Evolutionary conservation across 2,888 invertebrate species (phyloP), one percentile per base, ranked within the genome.

Genomic region (Koerneria pararmatus): DNA sequence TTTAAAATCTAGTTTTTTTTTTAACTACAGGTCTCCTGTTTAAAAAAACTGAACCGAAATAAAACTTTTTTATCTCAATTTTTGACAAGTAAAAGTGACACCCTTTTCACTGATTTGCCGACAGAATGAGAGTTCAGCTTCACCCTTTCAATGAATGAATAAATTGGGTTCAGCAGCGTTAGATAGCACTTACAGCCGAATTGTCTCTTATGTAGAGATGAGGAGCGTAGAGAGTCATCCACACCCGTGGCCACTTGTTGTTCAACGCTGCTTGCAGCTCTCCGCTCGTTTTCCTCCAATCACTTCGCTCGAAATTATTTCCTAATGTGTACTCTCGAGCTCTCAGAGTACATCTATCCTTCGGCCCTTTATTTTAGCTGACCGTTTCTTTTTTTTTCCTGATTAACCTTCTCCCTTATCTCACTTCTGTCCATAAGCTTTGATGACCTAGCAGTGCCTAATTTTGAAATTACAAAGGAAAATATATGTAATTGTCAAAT

Each of bases 221-320:
- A 6, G 72, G 70, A 22, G 73, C 74, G 46, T 68, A 70, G 15
- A 80, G 67, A 35, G 73, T 69, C 71, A 78, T 72, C 80, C 80
- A 81, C 35, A 75, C 73, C 66, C 80, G 78, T 2, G 77, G 73
- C 80, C 79, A 81, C 60, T 79, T 77, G 58, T 77, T 77, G 22
- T 75, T 77, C 32, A 48, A 32, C 56, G 62, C 31, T 24, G 67
- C 67, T 31, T 65, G 69, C 37, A 75, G 60, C 61, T 77, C 76
- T 4, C 71, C 72, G 0, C 69, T 37, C 8, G 75, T 77, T 68
- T 77, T 77, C 32, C 70, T 70, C 60, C 22, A 70, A 63, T 11
- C 41, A 8, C 41, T 19, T 41, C 41, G 11, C 41, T 41, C 41
- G 8, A 8, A 8, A 8, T 41, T 19, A 11, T 41, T 19, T 41